Evolutionary conservation across 2,797 vertebrate species (phyloP).

Genomic region (Streptopelia turtur): DNA sequence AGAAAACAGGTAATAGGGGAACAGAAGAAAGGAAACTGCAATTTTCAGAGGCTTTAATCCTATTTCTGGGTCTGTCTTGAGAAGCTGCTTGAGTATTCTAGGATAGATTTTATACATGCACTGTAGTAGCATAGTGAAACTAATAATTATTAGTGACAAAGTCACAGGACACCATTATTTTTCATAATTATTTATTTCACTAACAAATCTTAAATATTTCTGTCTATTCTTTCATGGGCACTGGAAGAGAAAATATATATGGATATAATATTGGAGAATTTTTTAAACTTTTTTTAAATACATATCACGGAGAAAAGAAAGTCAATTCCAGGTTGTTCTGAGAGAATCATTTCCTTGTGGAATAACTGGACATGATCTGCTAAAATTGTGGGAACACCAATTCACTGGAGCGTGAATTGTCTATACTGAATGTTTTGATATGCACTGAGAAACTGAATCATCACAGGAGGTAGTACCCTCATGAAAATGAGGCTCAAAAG

Average conservation of each 20-base stretch:
- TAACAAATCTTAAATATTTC: neutral
- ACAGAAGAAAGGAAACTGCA: neutral
- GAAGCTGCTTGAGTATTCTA: neutral
- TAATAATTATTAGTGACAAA: neutral
- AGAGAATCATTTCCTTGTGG: neutral
- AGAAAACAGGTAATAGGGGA: neutral
- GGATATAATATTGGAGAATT: accelerated
- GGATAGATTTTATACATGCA: neutral
- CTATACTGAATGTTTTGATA: slow-evolving; percentile 1
- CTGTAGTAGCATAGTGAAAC: neutral
- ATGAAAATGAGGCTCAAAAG: slow-evolving; percentile 1
- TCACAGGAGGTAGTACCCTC: neutral
- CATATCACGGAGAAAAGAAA: neutral
- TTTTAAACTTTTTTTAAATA: too few relatives aligned
- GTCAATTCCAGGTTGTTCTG: neutral
- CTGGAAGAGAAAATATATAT: neutral
- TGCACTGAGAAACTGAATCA: neutral
- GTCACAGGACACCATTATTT: neutral
- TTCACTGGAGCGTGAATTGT: neutral
- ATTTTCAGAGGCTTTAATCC: neutral
- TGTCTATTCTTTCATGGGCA: neutral
- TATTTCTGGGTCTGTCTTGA: neutral
- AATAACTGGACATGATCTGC: neutral
- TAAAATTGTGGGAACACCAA: neutral
- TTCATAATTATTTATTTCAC: neutral